Percentiles rank a stretch among this genome's conserved stretches.
Evolutionary conservation across 2,888 invertebrate species (phyloP).

Genomic region (Ceraclea dissimilis): DNA sequence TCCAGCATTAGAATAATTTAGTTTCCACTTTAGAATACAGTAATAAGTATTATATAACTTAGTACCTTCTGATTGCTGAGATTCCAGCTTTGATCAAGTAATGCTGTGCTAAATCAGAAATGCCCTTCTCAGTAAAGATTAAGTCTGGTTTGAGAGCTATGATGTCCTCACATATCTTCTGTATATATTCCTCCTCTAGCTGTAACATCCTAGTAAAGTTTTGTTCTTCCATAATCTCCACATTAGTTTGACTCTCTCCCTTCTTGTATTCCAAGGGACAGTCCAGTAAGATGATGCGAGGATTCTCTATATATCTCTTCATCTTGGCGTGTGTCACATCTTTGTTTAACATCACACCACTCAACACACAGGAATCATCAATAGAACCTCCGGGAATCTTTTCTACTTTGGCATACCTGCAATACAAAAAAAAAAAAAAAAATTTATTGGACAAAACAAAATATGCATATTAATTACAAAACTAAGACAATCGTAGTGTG

Average conservation of each 20-base stretch:
- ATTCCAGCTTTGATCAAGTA: slow-evolving; percentile 76
- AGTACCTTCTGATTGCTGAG: slow-evolving; percentile 63
- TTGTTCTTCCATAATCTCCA: slow-evolving; percentile 90
- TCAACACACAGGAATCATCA: slow-evolving; percentile 88
- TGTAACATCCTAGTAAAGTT: slow-evolving; percentile 94
- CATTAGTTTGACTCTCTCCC: slow-evolving; percentile 96
- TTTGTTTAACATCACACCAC: slow-evolving; percentile 97
- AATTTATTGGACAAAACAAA: too few relatives aligned
- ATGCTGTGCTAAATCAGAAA: slow-evolving; percentile 89
- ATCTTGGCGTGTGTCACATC: slow-evolving; percentile 98
- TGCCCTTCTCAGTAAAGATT: slow-evolving; percentile 96
- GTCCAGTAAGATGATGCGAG: slow-evolving; percentile 88
- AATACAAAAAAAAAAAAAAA: too few relatives aligned
- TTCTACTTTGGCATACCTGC: slow-evolving; percentile 86
- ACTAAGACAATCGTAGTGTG: too few relatives aligned
- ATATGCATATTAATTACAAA: too few relatives aligned
- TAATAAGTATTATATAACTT: too few relatives aligned
- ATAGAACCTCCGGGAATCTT: slow-evolving; percentile 93
- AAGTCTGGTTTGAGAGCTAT: slow-evolving; percentile 93
- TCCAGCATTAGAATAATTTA: too few relatives aligned
- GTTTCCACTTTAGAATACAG: too few relatives aligned
- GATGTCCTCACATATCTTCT: slow-evolving; percentile 84
- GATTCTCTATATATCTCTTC: slow-evolving; percentile 89
- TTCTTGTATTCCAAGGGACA: slow-evolving; percentile 98
- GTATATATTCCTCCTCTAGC: slow-evolving; percentile 91